Evolutionary conservation across 2,113 vertebrate species (phyloP).

Genomic region (Charina bottae): DNA sequence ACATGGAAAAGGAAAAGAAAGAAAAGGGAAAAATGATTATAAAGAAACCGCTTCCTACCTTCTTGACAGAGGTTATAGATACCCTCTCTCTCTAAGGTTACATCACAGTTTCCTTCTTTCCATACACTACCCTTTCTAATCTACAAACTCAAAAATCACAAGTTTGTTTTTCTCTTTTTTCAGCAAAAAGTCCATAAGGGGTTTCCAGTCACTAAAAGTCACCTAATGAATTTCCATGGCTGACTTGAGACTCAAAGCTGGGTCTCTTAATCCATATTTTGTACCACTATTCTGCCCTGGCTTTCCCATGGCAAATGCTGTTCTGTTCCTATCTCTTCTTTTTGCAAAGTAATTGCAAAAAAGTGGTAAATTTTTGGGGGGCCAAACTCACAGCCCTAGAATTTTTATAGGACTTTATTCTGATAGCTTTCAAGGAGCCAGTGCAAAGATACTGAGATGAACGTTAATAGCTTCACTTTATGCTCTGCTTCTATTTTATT

Average conservation of each 20-base stretch:
- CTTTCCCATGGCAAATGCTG: background rate
- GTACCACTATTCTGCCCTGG: background rate
- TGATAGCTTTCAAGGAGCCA: background rate
- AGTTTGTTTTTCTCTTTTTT: background rate
- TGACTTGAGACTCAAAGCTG: background rate
- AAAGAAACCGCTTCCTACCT: no score
- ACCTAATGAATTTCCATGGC: background rate
- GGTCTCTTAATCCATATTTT: background rate
- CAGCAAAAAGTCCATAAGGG: background rate
- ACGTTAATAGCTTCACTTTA: background rate
- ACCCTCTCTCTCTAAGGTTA: no score
- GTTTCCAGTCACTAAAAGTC: background rate
- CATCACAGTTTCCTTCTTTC: no score
- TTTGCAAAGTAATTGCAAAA: background rate
- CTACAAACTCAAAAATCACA: background rate
- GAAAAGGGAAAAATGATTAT: no score
- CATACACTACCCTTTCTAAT: no score
- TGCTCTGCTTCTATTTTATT: background rate
- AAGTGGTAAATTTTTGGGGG: background rate
- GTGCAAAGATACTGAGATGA: background rate
- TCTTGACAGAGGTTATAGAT: no score
- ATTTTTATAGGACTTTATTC: background rate
- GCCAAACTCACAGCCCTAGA: background rate
- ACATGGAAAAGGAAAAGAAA: background rate
- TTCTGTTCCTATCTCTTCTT: background rate